Evolutionary conservation across 2,113 vertebrate genomes (phyloP).

Genomic region (Ceratotherium simum): DNA sequence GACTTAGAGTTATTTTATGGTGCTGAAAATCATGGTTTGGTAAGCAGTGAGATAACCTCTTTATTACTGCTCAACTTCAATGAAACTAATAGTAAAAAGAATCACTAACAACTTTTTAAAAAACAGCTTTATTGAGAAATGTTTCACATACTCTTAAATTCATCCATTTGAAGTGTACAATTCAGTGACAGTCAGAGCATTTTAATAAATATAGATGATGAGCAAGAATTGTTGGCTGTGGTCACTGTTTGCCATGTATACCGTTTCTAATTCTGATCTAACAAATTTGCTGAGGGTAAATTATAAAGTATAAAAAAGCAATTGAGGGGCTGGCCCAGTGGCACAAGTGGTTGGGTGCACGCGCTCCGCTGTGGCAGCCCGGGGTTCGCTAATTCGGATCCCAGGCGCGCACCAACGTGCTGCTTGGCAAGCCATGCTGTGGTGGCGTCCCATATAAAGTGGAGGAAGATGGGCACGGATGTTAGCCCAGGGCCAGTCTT

Average conservation of each 20-base stretch:
- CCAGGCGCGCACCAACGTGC: too few relatives aligned
- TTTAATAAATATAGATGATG: constrained; percentile 21
- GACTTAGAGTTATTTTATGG: constrained; percentile 27
- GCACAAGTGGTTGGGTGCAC: too few relatives aligned
- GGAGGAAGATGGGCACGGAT: too few relatives aligned
- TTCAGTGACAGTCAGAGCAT: background rate
- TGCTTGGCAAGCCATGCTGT: too few relatives aligned
- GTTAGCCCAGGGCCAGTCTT: too few relatives aligned
- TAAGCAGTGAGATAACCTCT: background rate
- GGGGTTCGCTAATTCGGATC: too few relatives aligned
- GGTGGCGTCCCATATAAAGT: too few relatives aligned
- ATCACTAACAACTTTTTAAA: background rate
- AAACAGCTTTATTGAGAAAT: background rate
- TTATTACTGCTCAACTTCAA: background rate
- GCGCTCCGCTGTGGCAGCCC: too few relatives aligned
- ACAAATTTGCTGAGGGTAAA: background rate
- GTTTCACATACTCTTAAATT: background rate
- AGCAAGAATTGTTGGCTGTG: background rate
- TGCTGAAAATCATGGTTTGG: background rate
- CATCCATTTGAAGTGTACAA: background rate
- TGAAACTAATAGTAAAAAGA: constrained; percentile 21
- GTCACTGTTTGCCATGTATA: background rate
- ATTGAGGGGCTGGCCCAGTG: background rate
- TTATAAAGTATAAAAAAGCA: background rate
- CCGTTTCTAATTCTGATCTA: background rate